These are phyloP conservation scores for Nicator chloris DNA, from an alignment of 2,113 vertebrate genomes.

Conservation along the genomic window DNA sequence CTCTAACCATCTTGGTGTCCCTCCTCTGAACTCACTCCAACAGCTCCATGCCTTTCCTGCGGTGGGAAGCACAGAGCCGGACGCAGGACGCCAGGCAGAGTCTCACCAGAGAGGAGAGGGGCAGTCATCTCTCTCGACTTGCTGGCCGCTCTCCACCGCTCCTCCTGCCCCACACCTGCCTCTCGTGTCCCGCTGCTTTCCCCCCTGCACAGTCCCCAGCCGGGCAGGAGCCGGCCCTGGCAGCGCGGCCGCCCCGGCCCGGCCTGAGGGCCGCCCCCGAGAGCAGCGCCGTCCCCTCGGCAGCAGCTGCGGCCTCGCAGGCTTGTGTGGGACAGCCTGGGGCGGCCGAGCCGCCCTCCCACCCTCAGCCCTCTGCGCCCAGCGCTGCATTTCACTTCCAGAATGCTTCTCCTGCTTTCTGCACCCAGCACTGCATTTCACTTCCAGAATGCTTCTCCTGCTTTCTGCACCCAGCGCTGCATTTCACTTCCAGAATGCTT, in stretches of 20 bases:
- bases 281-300: fast-evolving
- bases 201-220: fast-evolving
- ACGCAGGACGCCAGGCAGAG: too few species aligned
- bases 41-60: background rate
- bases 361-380: fast-evolving
- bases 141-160: background rate
- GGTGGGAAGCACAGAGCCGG: background rate
- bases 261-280: background rate
- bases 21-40: background rate
- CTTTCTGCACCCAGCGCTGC: fast-evolving
- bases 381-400: fast-evolving
- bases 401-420: fast-evolving
- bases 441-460: fast-evolving
- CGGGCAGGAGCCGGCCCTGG: fast-evolving
- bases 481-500: fast-evolving
- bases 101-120: background rate
- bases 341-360: fast-evolving
- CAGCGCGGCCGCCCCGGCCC: background rate
- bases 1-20: background rate
- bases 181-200: fast-evolving
- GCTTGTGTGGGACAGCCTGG: fast-evolving
- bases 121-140: too few species aligned
- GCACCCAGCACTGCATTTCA: fast-evolving
- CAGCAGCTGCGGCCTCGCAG: fast-evolving
- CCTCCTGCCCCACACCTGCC: fast-evolving